Evolutionary conservation across 2,113 vertebrate species (phyloP), one percentile per base, ranked within the genome.

Genomic region (Pholis gunnellus): DNA sequence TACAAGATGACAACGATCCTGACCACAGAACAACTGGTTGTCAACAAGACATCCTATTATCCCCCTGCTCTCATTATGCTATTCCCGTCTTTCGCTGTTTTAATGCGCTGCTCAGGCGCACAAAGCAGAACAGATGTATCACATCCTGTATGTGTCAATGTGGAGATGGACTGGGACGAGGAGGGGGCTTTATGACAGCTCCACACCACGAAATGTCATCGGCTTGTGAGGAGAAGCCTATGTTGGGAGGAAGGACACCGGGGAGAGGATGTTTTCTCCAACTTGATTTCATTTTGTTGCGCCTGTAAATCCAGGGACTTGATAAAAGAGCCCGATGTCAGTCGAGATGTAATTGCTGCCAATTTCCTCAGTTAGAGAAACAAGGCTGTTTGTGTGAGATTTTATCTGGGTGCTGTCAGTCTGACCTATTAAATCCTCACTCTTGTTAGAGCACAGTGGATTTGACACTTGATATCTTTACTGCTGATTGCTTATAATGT

Each of bases 401-500:
- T 22, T 75, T 86, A 77, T 83, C 70, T 88, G 70, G 63, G 50
- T 40, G 61, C 73, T 72, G 73, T 81, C 86, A 50, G n/a, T 48
- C 60, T 89, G 91, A 91, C 89, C 87, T 89, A 86, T 85, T 76
- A 75, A 87, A 86, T 83, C 81, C 70, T 71, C 13, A 14, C 48
- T 61, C 50, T 27, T 61, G 74, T 88, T 76, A 57, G 34, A 88
- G 72, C 54, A 67, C 61, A 27, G 42, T 27, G 72, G 57, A 38
- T 88, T 69, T 78, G 80, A 89, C 76, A 71, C 77, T 70, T 20
- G 56, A 9, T 34, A 66, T 67, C 64, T 83, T 79, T 40, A 48
- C 34, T 56, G 63, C 25, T 81, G 79, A 85, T 85, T 79, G 77
- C 64, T 54, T 9, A 54, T 80, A 84, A 83, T 71, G 68, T 68